A percentile compares a stretch with the other conserved stretches of the same genome.
Evolutionary conservation across 2,888 invertebrate species (phyloP).

Genomic region (Andrena bicolor): DNA sequence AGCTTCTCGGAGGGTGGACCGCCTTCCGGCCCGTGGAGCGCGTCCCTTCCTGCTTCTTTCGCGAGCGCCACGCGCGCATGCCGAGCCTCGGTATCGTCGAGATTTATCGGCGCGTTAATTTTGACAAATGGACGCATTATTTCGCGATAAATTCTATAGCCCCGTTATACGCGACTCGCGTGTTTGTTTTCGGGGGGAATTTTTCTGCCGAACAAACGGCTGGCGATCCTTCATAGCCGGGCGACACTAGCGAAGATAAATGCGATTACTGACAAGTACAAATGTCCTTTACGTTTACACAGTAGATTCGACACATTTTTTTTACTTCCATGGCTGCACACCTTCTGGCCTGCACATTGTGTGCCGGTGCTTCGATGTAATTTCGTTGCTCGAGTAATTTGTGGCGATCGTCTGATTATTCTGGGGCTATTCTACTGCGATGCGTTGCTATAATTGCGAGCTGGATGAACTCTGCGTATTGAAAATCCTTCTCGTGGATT

Average conservation of each 20-base stretch:
- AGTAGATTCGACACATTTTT: constrained; percentile 44
- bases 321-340: neutral
- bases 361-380: constrained; percentile 3
- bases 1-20: neutral
- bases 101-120: constrained; percentile 55
- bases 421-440: neutral
- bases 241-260: constrained; percentile 69
- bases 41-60: neutral
- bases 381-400: constrained; percentile 27
- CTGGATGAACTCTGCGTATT: neutral
- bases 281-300: constrained; percentile 67
- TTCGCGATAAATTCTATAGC: constrained; percentile 60
- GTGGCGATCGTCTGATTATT: constrained; percentile 18
- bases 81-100: constrained; percentile 10
- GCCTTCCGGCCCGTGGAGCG: neutral
- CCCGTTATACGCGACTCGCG: constrained; percentile 45
- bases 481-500: neutral
- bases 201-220: constrained; percentile 53
- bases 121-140: constrained; percentile 58
- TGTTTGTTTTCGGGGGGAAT: constrained; percentile 70
- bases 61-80: neutral
- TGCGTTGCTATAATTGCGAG: neutral
- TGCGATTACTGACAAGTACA: constrained; percentile 71
- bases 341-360: constrained; percentile 2
- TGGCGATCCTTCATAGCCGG: constrained; percentile 66